phyloP scores from a whole-genome alignment of 2,888 invertebrate genomes.

The Tetheella fluctuosa region DNA sequence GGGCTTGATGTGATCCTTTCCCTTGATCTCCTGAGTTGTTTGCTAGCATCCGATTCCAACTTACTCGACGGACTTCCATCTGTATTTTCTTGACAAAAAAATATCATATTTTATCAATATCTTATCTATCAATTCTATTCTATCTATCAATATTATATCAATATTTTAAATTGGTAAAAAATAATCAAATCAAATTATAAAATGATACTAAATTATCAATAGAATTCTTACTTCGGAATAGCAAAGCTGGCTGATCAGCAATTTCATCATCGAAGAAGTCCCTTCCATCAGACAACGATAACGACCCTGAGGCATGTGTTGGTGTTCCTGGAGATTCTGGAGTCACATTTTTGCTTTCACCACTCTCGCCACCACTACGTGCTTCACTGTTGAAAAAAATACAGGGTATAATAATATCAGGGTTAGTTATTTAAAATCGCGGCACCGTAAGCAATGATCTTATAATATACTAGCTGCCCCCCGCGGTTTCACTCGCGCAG shows the following conservation, averaged over 20 bases:
- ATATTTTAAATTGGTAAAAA: no score
- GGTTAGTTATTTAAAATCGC: no score
- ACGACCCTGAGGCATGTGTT: slow-evolving; percentile 90
- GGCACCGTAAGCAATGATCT: no score
- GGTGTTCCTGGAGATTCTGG: slow-evolving; percentile 90
- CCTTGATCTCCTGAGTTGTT: slow-evolving; percentile 67
- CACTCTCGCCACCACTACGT: slow-evolving; percentile 42
- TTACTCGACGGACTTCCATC: slow-evolving; percentile 72
- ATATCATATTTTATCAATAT: no score
- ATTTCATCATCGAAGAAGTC: slow-evolving; percentile 96
- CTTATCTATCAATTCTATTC: no score
- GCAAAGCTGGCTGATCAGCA: slow-evolving; percentile 93
- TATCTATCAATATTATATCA: no score
- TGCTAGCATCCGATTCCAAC: slow-evolving; percentile 69
- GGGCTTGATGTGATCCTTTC: slow-evolving; percentile 77
- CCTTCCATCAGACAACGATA: slow-evolving; percentile 91
- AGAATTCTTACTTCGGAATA: slow-evolving; percentile 86
- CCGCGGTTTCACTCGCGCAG: no score
- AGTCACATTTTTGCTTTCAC: slow-evolving; percentile 69
- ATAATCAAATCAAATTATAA: no score
- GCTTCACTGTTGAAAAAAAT: slow-evolving; percentile 39
- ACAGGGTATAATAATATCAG: not conserved
- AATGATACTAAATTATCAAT: no score
- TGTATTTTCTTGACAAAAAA: slow-evolving; percentile 61
- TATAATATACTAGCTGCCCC: no score